Evolutionary conservation across 2,888 invertebrate species (phyloP).

Genomic region (Pristionchus japonicus): DNA sequence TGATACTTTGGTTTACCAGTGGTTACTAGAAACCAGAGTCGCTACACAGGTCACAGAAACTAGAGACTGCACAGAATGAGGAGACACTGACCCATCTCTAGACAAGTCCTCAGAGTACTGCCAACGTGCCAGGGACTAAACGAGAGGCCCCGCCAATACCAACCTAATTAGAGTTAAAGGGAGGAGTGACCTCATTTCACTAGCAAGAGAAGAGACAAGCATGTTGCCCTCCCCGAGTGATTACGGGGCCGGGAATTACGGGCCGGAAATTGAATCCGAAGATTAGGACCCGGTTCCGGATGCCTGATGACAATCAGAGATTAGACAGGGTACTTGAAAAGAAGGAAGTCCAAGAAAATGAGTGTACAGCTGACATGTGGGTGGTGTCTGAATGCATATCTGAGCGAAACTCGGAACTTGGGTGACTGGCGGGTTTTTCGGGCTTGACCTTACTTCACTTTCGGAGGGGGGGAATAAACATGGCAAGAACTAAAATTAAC

Average conservation of each 20-base stretch:
- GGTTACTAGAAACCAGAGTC: no score
- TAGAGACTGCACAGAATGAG: neutral
- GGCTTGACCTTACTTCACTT: no score
- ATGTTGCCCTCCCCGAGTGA: neutral
- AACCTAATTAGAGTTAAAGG: neutral
- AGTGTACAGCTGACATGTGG: neutral
- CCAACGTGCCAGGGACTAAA: neutral
- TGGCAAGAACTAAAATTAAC: no score
- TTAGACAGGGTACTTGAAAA: neutral
- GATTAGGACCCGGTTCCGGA: constrained; percentile 15
- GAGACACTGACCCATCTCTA: neutral
- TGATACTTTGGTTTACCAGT: no score
- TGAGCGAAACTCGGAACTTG: neutral
- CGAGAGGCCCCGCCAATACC: neutral
- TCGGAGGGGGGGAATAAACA: no score
- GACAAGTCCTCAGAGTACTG: neutral
- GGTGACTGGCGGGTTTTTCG: no score
- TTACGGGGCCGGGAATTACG: neutral
- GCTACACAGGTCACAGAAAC: no score
- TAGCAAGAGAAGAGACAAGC: neutral
- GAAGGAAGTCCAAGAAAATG: neutral
- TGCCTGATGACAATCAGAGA: neutral
- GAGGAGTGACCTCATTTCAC: constrained; percentile 8
- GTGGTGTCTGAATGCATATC: neutral
- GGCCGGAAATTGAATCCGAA: neutral